A percentile compares a stretch with the other conserved stretches of the same genome.
These are phyloP conservation scores for Dynastes maya DNA, from an alignment of 2,888 invertebrate species.

Conservation along the genomic window DNA sequence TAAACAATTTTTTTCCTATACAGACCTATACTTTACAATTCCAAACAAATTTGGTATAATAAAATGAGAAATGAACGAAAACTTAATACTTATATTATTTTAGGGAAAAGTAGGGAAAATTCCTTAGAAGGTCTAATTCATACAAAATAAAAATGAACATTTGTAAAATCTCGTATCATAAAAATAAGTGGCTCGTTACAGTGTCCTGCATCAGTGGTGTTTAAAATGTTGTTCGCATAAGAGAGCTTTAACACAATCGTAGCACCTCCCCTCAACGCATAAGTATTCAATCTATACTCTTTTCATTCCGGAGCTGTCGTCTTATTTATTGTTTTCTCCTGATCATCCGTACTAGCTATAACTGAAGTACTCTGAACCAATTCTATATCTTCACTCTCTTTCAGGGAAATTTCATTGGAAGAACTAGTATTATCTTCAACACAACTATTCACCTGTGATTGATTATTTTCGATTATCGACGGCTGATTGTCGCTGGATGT, in stretches of 20 bases:
- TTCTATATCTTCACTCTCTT: conserved; percentile 37
- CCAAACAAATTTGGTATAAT: background rate
- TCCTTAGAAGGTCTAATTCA: conserved; percentile 42
- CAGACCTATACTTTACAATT: conserved; percentile 10
- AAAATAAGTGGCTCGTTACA: conserved; percentile 39
- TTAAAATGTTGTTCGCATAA: conserved; percentile 27
- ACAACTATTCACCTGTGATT: conserved; percentile 24
- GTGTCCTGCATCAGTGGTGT: conserved; percentile 37
- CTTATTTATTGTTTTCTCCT: conserved; percentile 57
- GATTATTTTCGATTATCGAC: conserved; percentile 34
- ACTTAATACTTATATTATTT: conserved; percentile 52
- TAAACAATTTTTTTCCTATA: conserved; percentile 44
- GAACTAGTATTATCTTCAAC: conserved; percentile 40
- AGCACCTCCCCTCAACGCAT: conserved; percentile 4
- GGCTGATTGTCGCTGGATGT: conserved; percentile 48
- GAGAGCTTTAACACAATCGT: conserved; percentile 21
- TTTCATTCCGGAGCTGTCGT: conserved; percentile 57
- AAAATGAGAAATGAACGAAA: conserved; percentile 24
- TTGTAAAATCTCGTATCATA: conserved; percentile 34
- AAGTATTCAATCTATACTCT: background rate
- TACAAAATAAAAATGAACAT: conserved; percentile 29
- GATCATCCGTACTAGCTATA: conserved; percentile 53
- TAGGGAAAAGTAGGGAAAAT: conserved; percentile 30
- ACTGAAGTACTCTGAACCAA: conserved; percentile 46
- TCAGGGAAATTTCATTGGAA: conserved; percentile 28